Evolutionary conservation across 1,140 invertebrate species (phyloP).

Genomic region (Mycetomoellerius zeteki): DNA sequence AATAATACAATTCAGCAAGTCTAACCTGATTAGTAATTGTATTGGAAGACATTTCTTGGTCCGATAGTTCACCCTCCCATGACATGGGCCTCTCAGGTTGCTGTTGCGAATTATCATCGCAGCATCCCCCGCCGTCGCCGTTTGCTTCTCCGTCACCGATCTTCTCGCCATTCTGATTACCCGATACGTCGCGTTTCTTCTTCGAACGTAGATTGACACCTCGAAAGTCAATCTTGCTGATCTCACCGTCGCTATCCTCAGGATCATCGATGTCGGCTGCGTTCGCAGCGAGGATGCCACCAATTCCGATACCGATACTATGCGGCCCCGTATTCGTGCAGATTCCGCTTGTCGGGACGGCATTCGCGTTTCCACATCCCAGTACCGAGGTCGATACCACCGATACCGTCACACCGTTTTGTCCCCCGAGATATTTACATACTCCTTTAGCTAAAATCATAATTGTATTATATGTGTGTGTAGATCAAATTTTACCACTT

Average conservation of each 20-base stretch:
- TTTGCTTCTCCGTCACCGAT: constrained; percentile 66
- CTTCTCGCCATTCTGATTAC: constrained; percentile 71
- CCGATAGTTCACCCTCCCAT: constrained; percentile 96
- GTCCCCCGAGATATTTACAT: constrained; percentile 85
- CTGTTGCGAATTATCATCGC: constrained; percentile 81
- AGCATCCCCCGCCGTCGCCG: constrained; percentile 76
- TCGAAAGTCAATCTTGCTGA: constrained; percentile 88
- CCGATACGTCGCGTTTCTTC: constrained; percentile 84
- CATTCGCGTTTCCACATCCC: constrained; percentile 67
- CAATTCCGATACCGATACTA: constrained; percentile 71
- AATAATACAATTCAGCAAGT: background rate
- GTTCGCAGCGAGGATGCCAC: constrained; percentile 63
- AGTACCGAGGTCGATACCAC: constrained; percentile 82
- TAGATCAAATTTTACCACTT: background rate
- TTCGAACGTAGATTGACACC: constrained; percentile 88
- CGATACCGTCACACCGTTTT: constrained; percentile 86
- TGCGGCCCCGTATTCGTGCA: constrained; percentile 69
- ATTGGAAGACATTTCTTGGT: constrained; percentile 89
- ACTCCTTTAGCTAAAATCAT: constrained; percentile 82
- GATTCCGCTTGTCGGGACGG: constrained; percentile 59
- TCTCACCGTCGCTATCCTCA: constrained; percentile 87
- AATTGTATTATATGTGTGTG: background rate
- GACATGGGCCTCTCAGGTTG: constrained; percentile 93
- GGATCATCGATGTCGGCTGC: constrained; percentile 83
- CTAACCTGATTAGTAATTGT: constrained; percentile 85